These are phyloP conservation scores for Sitophilus oryzae DNA, from an alignment of 1,140 invertebrate species.

Conservation along the genomic window DNA sequence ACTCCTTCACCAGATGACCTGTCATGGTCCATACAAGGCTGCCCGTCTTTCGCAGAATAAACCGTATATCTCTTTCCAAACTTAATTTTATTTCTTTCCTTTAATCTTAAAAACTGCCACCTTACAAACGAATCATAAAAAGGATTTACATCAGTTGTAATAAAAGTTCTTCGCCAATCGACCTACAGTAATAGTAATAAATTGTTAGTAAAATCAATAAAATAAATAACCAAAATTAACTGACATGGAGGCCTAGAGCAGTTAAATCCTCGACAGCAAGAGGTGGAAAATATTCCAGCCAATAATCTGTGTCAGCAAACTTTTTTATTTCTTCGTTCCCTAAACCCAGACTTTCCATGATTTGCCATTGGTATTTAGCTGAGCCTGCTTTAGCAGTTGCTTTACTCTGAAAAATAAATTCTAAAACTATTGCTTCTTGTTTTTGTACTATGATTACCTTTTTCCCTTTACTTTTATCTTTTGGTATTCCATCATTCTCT, in stretches of 20 bases:
- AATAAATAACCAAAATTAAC: slow-evolving; percentile 24
- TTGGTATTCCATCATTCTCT: slow-evolving; percentile 59
- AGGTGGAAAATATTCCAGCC: slow-evolving; percentile 96
- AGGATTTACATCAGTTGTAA: slow-evolving; percentile 97
- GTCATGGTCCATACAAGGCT: slow-evolving; percentile 99
- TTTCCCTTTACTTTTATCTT: slow-evolving; percentile 96
- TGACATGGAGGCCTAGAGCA: slow-evolving; percentile 83
- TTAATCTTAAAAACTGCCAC: slow-evolving; percentile 94
- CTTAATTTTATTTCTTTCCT: slow-evolving; percentile 81
- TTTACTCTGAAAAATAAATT: slow-evolving; percentile 68
- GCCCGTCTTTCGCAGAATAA: slow-evolving; percentile 92
- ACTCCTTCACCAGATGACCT: slow-evolving; percentile 93
- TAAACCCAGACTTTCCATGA: slow-evolving; percentile 92
- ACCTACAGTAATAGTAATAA: slow-evolving; percentile 51
- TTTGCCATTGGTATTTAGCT: slow-evolving; percentile 97
- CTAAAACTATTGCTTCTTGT: background rate
- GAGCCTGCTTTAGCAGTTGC: slow-evolving; percentile 85
- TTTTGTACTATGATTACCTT: slow-evolving; percentile 56
- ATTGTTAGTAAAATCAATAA: slow-evolving; percentile 9
- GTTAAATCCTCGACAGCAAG: slow-evolving; percentile 80
- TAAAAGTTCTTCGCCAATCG: slow-evolving; percentile 95
- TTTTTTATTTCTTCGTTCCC: slow-evolving; percentile 84
- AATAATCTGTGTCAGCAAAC: slow-evolving; percentile 88
- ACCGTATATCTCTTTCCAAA: slow-evolving; percentile 98
- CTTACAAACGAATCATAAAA: slow-evolving; percentile 97